Base-by-base conservation (phyloP, 2,797 vertebrate genomes). In the Phalloptychus januarius region DNA sequence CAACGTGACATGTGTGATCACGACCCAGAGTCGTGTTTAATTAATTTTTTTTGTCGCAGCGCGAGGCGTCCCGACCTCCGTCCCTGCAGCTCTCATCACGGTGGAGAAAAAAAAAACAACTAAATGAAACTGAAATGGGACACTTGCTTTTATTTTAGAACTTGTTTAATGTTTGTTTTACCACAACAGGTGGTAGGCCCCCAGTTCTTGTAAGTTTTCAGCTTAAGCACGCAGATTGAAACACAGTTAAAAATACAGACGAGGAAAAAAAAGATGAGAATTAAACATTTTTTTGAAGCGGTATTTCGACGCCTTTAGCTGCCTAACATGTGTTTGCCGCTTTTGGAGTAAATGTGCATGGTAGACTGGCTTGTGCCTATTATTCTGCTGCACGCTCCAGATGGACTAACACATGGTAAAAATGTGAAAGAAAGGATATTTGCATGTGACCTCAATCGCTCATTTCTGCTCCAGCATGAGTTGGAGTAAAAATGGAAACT, bases 361-460 rank as follows among this genome's bases (percentile, higher is more conserved):
- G 93, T 91, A 71, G 78, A 85, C 74, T 81, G 83, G 85, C 94
- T 93, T 94, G 95, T 95, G 92, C 91, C 93, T 91, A 93, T 94
- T 91, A 93, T 93, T 93, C 91, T 85, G 87, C 88, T 89, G 87
- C 74, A 28, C 88, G 86, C 92, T 95, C 94, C 95, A 96, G 95
- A 96, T 96, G 95, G 95, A 95, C 94, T 90, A 94, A 95, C 95
- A 95, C 95, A 96, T 96, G 95, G 94, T 95, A 92, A 90, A 95
- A 95, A 93, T 93, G 94, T 92, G 91, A 94, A 89, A 91, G 94
- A 87, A 90, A 91, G 93, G 91, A 93, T 86, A 92, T 95, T 95
- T 95, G 93, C 95, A 92, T 96, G 90, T 96, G 95, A 96, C 95
- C 95, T 91, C 92, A 95, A 95, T 96, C 91, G 86, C 83, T 92